phyloP scores from a whole-genome alignment of 2,113 vertebrate genomes.

The Xiphophorus couchianus region DNA sequence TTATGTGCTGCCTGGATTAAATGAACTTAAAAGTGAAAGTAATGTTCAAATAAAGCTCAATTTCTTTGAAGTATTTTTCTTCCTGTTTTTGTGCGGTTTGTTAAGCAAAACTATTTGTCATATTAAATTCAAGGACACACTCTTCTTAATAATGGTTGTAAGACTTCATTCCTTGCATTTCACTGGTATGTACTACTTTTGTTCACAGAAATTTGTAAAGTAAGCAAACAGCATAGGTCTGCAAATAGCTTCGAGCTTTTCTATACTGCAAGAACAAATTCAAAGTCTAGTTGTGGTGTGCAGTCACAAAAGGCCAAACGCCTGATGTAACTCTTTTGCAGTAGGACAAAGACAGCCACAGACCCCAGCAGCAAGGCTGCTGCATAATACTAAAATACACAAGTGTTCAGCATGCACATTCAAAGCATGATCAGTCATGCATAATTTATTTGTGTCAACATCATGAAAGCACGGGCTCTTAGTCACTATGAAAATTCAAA shows the following conservation, averaged over 20 bases:
- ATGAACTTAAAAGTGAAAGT: too few relatives aligned
- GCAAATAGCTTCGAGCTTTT: not conserved
- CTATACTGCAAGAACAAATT: conserved; percentile 9
- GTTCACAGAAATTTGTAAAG: too few relatives aligned
- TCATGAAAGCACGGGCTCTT: conserved; percentile 29
- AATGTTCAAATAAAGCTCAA: not conserved
- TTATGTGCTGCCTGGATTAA: too few relatives aligned
- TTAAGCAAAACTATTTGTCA: not conserved
- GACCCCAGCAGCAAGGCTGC: conserved; percentile 42
- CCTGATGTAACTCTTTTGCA: conserved; percentile 17
- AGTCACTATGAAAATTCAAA: conserved; percentile 55
- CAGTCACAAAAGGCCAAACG: conserved; percentile 16
- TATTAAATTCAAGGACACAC: not conserved
- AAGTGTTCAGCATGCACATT: conserved; percentile 36
- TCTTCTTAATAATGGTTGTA: not conserved
- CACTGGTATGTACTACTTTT: too few relatives aligned
- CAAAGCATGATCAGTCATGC: conserved; percentile 39
- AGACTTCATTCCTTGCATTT: not conserved
- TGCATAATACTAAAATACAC: conserved; percentile 35
- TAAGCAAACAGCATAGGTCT: not conserved
- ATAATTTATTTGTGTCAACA: conserved; percentile 55
- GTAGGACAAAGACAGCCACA: conserved; percentile 48
- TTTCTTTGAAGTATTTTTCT: too few relatives aligned
- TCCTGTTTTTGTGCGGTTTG: not conserved
- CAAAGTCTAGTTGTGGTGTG: conserved; percentile 4